phyloP scores from a whole-genome alignment of 2,888 invertebrate genomes.

The Sminthurides aquaticus region DNA sequence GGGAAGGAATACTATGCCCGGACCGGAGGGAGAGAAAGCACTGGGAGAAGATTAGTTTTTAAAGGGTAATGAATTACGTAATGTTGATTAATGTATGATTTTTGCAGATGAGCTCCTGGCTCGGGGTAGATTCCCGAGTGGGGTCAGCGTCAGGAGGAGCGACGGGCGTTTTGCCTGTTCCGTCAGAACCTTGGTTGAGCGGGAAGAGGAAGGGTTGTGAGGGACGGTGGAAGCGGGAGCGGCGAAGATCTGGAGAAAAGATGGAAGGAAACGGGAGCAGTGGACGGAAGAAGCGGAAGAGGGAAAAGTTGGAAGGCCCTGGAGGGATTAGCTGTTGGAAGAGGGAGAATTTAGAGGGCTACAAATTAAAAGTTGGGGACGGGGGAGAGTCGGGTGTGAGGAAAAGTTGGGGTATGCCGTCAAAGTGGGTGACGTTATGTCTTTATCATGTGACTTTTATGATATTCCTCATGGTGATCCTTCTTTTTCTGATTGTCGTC shows the following conservation, averaged over 20 bases:
- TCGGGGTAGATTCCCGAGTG: background rate
- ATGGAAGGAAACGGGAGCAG: too few relatives aligned
- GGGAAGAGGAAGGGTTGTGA: background rate
- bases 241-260: background rate
- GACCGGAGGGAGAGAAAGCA: too few relatives aligned
- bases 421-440: slow-evolving; percentile 13
- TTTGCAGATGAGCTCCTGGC: background rate
- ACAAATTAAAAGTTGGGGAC: background rate
- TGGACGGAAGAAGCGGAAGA: background rate
- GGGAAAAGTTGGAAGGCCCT: background rate
- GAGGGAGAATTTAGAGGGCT: background rate
- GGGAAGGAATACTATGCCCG: too few relatives aligned
- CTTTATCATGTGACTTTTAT: slow-evolving; percentile 21
- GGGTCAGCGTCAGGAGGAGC: background rate
- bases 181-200: background rate
- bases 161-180: background rate
- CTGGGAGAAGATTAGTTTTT: too few relatives aligned
- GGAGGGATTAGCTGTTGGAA: background rate
- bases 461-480: slow-evolving; percentile 18
- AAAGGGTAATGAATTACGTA: background rate
- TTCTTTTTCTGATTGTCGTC: slow-evolving; percentile 20
- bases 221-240: background rate
- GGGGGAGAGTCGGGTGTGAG: background rate
- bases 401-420: background rate
- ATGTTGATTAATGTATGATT: too few relatives aligned